Base-by-base conservation (phyloP, 2,113 vertebrate species). In the Gnathonemus echidnorhynchus region DNA sequence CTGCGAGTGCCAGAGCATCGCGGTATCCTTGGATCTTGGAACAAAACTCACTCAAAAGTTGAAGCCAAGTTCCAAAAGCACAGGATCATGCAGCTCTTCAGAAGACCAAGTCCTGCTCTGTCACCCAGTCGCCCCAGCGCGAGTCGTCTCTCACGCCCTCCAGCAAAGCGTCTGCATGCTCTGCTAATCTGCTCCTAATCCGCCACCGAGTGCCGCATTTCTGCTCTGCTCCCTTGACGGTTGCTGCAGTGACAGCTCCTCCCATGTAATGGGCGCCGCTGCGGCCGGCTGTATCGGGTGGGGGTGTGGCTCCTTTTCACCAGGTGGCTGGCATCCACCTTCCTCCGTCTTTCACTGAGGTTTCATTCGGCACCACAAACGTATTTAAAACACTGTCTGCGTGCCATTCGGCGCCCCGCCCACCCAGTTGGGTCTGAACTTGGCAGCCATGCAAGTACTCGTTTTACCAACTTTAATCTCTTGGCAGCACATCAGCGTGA, bases 1-100 rank as follows among this genome's bases (percentile, higher is more conserved):
- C 92, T 90, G 85, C 52, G 48, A 74, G 46, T 17, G 88, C 62
- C 83, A 88, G 86, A 84, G 91, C 92, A 90, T 91, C 88, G 52
- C 92, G 90, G 91, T 89, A 87, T 88, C 86, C 10, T 8, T 24
- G 74, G 74, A 80, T 80, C 74, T 39, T 42, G 31, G 35, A 35
- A 80, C 74, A 52, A 83, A 89, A 53, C 88, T 89, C 52, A 35
- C 42, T 77, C 13, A 80, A 80, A 80, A 5, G 35, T 80, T 42
- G 35, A 35, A 80, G 74, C 74, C 74, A 80, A 80, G 35, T 35
- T 80, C 74, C 74, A 80, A 80, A 80, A 80, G 74, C 74, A 15
- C 13, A 80, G 31, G 74, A 39, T 80, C 13, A 42, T 17, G 52
- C 50, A 24, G 74, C 24, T 92, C 58, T 90, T 92, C 88, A 88